phyloP scores from a whole-genome alignment of 2,797 vertebrate species.

The Sebastolobus altivelis region DNA sequence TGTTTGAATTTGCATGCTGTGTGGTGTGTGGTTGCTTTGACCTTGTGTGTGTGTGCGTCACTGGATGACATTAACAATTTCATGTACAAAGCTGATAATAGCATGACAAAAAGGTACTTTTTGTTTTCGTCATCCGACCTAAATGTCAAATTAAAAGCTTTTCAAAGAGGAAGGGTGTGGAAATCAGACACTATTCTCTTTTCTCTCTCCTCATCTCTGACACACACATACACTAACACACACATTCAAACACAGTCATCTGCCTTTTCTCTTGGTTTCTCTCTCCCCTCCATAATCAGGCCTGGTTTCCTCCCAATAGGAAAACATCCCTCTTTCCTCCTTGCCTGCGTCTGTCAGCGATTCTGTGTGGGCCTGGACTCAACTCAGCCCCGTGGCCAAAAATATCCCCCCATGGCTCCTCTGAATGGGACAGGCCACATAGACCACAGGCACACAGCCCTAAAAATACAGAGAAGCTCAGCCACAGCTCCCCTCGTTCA shows the following conservation, averaged over 20 bases:
- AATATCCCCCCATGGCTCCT: slow-evolving; percentile 82
- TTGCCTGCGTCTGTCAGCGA: slow-evolving; percentile 80
- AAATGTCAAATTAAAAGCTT: slow-evolving; percentile 25
- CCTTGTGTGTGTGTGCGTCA: slow-evolving; percentile 16
- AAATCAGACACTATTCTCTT: slow-evolving; percentile 22
- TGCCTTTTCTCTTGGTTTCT: slow-evolving; percentile 77
- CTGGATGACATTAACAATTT: slow-evolving; percentile 1
- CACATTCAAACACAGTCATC: slow-evolving; percentile 52
- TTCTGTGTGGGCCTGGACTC: slow-evolving; percentile 86
- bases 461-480: slow-evolving; percentile 78
- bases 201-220: slow-evolving; percentile 17
- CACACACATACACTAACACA: slow-evolving; percentile 21
- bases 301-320: slow-evolving; percentile 81
- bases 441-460: slow-evolving; percentile 82
- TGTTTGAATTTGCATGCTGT: slow-evolving; percentile 50
- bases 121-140: slow-evolving; percentile 1
- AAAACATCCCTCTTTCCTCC: slow-evolving; percentile 81
- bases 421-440: slow-evolving; percentile 77
- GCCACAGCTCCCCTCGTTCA: slow-evolving; percentile 72
- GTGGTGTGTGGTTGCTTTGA: slow-evolving; percentile 25
- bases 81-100: slow-evolving; percentile 10
- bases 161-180: slow-evolving; percentile 32
- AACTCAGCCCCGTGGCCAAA: slow-evolving; percentile 78
- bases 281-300: slow-evolving; percentile 72
- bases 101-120: background rate